Evolutionary conservation across 1,140 invertebrate genomes (phyloP), one percentile per base, ranked within the genome.

Genomic region (Aethina tumida): DNA sequence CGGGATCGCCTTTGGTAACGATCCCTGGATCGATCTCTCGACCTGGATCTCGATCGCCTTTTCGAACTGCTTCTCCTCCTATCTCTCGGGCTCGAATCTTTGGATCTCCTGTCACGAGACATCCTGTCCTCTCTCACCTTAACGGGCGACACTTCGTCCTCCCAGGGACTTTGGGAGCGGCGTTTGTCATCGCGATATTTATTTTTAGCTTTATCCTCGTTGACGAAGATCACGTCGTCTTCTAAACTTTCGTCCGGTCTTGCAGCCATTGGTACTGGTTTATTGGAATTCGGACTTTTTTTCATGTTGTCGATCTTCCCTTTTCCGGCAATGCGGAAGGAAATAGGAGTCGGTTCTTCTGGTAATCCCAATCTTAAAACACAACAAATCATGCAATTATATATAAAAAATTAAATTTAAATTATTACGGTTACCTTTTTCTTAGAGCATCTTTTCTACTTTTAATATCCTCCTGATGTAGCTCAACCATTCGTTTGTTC

Each of bases 401-500:
- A n/a, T n/a, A n/a, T n/a, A n/a, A n/a, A n/a, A n/a, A n/a, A n/a
- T n/a, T n/a, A n/a, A n/a, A n/a, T n/a, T n/a, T n/a, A n/a, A 29
- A 27, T 17, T 25, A 28, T 32, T 14, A 24, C 33, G 18, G 10
- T n/a, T 43, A 55, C 45, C 47, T 50, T 43, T 56, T 64, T 12
- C 68, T 57, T 28, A 73, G 64, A 6, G 70, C 62, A 37, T 71
- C 74, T 43, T 71, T 70, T 14, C 72, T 64, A 5, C 63, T 54
- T 21, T 71, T 65, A 4, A 84, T 32, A 41, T 83, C 78, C 13
- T 75, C 73, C 8, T 74, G 70, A 50, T 84, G 79, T 2, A 90
- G 59, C 39, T 86, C 79, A 14, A 78, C 73, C 75, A 87, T 82
- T 9, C 80, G 68, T 36, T 74, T 73, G 51, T 81, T 84, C 85